These are phyloP conservation scores for Allygus modestus DNA, from an alignment of 2,888 invertebrate species.

Conservation along the genomic window DNA sequence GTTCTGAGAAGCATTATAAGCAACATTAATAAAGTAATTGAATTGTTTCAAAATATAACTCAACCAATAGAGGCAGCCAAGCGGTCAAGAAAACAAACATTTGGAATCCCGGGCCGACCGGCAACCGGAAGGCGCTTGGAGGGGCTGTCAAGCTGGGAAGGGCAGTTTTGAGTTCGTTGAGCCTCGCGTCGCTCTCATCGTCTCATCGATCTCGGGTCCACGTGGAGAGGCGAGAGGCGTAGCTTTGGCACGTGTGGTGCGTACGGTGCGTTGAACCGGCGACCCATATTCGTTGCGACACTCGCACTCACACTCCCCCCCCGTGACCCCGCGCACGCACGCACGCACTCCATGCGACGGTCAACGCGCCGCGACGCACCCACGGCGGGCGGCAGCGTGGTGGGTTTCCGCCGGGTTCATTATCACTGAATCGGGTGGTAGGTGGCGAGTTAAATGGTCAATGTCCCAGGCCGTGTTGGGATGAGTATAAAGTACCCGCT, in stretches of 20 bases:
- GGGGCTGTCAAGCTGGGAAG: background rate
- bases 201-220: too few species aligned
- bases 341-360: too few species aligned
- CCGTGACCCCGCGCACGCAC: background rate
- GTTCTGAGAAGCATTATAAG: too few species aligned
- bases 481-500: too few species aligned
- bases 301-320: background rate
- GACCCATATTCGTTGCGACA: slow-evolving; percentile 27
- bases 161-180: slow-evolving; percentile 14
- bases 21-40: too few species aligned
- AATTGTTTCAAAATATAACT: too few species aligned
- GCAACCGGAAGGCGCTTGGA: background rate
- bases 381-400: background rate
- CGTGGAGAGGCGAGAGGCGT: background rate
- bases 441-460: too few species aligned
- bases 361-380: slow-evolving; percentile 2
- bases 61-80: too few species aligned
- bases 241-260: slow-evolving; percentile 1
- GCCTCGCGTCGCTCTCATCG: background rate
- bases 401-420: too few species aligned
- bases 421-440: too few species aligned
- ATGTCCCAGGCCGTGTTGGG: too few species aligned
- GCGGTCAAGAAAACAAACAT: slow-evolving; percentile 11
- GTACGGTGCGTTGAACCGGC: slow-evolving; percentile 38
- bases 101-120: background rate